Evolutionary conservation across 2,888 invertebrate species (phyloP).

Genomic region (Sialis lutaria): DNA sequence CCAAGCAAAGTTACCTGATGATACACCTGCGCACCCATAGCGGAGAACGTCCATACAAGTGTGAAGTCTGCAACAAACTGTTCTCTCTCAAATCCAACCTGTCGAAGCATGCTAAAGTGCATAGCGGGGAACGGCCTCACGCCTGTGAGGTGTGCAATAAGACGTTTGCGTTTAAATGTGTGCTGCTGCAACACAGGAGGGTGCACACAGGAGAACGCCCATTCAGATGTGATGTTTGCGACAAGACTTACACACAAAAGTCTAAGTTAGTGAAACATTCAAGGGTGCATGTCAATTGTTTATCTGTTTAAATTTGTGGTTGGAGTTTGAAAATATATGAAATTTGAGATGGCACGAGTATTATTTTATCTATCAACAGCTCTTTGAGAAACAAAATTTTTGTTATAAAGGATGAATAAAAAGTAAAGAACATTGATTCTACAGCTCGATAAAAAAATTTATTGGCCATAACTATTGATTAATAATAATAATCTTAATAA

Average conservation of each 20-base stretch:
- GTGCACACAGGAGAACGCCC: conserved; percentile 44
- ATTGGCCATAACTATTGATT: too few relatives aligned
- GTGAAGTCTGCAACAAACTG: conserved; percentile 86
- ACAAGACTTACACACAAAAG: neutral
- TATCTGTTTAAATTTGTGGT: too few relatives aligned
- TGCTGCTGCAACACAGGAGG: conserved; percentile 83
- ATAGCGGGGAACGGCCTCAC: conserved; percentile 83
- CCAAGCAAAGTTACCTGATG: conserved; percentile 80
- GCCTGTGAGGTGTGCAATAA: conserved; percentile 78
- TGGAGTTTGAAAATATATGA: too few relatives aligned
- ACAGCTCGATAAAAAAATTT: too few relatives aligned
- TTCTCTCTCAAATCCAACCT: conserved; percentile 68
- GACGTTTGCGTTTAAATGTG: conserved; percentile 82
- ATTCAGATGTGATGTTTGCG: neutral
- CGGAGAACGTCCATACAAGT: conserved; percentile 88
- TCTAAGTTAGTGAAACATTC: neutral
- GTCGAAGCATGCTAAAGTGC: conserved; percentile 67
- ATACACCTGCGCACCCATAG: conserved; percentile 89
- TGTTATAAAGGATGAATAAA: too few relatives aligned
- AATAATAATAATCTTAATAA: too few relatives aligned
- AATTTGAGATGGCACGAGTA: too few relatives aligned
- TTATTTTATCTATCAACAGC: too few relatives aligned
- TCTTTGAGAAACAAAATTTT: too few relatives aligned
- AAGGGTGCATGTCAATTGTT: neutral
- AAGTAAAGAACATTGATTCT: too few relatives aligned